A percentile compares a stretch with the other conserved stretches of the same genome.
Conservation (phyloP, 2,888 invertebrate species). For the Melitaea athalia region DNA sequence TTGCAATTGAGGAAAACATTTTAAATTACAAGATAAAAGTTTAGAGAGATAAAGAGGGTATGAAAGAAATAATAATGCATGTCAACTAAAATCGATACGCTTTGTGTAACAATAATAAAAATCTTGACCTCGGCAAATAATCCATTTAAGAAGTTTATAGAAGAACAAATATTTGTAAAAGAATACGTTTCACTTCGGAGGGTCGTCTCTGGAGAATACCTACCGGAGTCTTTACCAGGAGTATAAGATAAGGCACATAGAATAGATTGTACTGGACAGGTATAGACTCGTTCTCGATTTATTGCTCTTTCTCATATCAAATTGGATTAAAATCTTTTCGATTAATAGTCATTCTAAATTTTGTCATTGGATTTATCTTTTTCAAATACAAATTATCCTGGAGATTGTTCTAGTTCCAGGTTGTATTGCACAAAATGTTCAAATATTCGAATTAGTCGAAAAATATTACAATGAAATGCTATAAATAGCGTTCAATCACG, state of each 20-base stretch:
- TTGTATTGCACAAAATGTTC: neutral
- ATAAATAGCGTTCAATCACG: too few relatives aligned
- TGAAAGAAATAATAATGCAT: too few relatives aligned
- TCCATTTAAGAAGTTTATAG: constrained; percentile 23
- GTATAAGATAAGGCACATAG: constrained; percentile 38
- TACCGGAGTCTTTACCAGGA: constrained; percentile 31
- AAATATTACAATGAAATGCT: neutral
- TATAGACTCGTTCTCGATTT: constrained; percentile 34
- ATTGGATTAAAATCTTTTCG: constrained; percentile 36
- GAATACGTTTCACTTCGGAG: constrained; percentile 28
- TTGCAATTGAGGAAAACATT: too few relatives aligned
- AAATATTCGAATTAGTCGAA: neutral
- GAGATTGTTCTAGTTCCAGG: neutral
- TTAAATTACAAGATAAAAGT: too few relatives aligned
- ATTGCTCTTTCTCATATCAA: constrained; percentile 31
- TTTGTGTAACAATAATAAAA: constrained; percentile 8
- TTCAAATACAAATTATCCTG: constrained; percentile 7
- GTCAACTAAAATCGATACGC: neutral
- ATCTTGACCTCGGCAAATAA: constrained; percentile 22
- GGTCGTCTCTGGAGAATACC: constrained; percentile 31
- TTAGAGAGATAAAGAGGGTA: too few relatives aligned
- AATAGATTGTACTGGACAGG: constrained; percentile 38
- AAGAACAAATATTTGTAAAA: constrained; percentile 37
- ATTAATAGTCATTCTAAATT: constrained; percentile 21
- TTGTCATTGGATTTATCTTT: constrained; percentile 1